These are phyloP conservation scores for Subacronicta megacephala DNA, from an alignment of 2,888 invertebrate species.

Conservation along the genomic window DNA sequence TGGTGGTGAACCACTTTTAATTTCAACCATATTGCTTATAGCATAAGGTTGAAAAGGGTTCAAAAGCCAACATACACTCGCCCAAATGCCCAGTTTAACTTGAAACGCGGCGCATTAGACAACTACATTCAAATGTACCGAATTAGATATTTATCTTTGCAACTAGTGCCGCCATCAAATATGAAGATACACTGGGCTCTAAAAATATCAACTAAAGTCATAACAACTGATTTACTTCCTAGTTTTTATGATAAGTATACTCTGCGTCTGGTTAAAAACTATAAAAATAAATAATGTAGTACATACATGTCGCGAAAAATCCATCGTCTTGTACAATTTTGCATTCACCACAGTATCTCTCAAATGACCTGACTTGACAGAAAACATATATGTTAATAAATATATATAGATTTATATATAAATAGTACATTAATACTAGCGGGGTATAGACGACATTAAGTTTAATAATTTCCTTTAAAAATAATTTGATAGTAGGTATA, in stretches of 20 bases:
- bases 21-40: background rate
- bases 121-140: background rate
- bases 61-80: background rate
- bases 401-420: too few species aligned
- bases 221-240: slow-evolving; percentile 3
- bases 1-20: background rate
- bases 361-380: slow-evolving; percentile 45
- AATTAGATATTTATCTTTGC: too few species aligned
- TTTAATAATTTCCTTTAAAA: too few species aligned
- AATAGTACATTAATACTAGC: too few species aligned
- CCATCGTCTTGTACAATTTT: slow-evolving; percentile 33
- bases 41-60: background rate
- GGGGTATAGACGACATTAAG: too few species aligned
- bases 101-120: background rate
- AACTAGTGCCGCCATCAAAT: background rate
- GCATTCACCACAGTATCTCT: slow-evolving; percentile 45
- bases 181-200: background rate
- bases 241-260: slow-evolving; percentile 2
- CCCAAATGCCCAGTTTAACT: too few species aligned
- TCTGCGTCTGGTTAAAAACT: background rate
- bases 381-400: slow-evolving; percentile 27
- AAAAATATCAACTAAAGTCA: background rate
- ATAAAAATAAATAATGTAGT: slow-evolving; percentile 6
- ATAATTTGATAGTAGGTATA: too few species aligned
- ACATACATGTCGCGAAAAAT: slow-evolving; percentile 37